Base-by-base conservation (phyloP, 2,797 vertebrate species). In the Periparus ater region DNA sequence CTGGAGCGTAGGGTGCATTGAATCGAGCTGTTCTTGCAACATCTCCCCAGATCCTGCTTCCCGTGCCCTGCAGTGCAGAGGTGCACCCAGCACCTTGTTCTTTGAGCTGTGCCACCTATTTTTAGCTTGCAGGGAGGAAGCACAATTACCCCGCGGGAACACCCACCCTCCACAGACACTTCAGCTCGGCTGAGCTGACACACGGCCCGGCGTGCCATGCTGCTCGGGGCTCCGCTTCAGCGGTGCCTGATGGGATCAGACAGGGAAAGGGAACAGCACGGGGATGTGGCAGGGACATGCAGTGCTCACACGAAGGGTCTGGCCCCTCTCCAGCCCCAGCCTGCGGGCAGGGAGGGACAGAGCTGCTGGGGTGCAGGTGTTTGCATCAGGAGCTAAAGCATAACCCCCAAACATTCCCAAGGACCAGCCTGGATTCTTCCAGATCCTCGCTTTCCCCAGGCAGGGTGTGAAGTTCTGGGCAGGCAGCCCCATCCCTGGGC, bases 401-500 rank as follows among this genome's bases (percentile, higher is more conserved):
- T 10, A 17, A 81, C 26, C 32, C 70, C 51, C 12, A 16, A 79
- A 47, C 0, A 0, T 48, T 73, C 84, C 71, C 73, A 38, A 1
- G 0, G 0, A 50, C 63, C 60, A 47, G 4, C 25, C 30, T 18
- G 36, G 72, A 36, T 83, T 29, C 34, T 67, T 27, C 30, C 38
- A 42, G n/a, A 10, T 0, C 5, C 42, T 48, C 1, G 1, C 40
- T 48, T 82, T 57, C 14, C 36, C 26, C 48, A 1, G 0, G 12
- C 5, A 58, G 27, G 15, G 16, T 9, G 18, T 0, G 11, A 71
- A 11, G 80, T 36, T 74, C 54, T 36, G 38, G 48, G 22, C 16
- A 17, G 45, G 57, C 70, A 73, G 47, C 4, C 10, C 36, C 78
- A 63, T 10, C 50, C 74, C 5, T 0, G 30, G 53, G 38, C 68